A percentile compares a stretch with the other conserved stretches of the same genome.
Evolutionary conservation across 1,140 invertebrate genomes (phyloP).

Genomic region (Asbolus verrucosus): DNA sequence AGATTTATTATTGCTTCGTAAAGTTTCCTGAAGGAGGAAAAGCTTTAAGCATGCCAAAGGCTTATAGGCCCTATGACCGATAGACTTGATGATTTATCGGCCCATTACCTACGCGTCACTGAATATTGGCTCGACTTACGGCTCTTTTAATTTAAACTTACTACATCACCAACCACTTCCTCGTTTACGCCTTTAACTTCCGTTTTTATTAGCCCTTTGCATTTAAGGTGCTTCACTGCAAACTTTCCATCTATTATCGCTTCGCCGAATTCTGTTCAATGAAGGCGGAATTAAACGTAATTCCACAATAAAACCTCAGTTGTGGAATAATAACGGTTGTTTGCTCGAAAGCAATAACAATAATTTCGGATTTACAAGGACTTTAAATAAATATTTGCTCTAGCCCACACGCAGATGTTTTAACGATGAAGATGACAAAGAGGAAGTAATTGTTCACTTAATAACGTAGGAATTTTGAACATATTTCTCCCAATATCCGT

Average conservation of each 20-base stretch:
- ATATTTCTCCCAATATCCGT: no score
- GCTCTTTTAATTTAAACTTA: conserved; percentile 38
- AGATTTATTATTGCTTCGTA: conserved; percentile 46
- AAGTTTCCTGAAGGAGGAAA: conserved; percentile 38
- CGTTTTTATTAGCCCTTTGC: conserved; percentile 20
- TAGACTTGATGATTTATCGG: conserved; percentile 47
- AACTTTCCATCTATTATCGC: conserved; percentile 20
- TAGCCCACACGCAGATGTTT: neutral
- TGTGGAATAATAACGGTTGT: neutral
- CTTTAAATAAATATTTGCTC: neutral
- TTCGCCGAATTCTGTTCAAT: neutral
- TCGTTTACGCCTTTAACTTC: conserved; percentile 26
- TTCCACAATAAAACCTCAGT: neutral
- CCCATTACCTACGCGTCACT: conserved; percentile 39
- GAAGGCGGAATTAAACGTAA: neutral
- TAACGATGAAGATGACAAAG: no score
- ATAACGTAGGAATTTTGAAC: no score
- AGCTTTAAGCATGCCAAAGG: conserved; percentile 27
- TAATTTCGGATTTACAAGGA: neutral
- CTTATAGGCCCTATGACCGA: conserved; percentile 44
- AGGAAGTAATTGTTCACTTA: no score
- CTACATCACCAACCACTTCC: conserved; percentile 20
- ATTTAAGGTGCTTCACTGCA: conserved; percentile 12
- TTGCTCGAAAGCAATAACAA: neutral
- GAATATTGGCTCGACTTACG: conserved; percentile 35